Evolutionary conservation across 1,140 invertebrate genomes (phyloP), one percentile per base, ranked within the genome.

Genomic region (Antheraea pernyi): DNA sequence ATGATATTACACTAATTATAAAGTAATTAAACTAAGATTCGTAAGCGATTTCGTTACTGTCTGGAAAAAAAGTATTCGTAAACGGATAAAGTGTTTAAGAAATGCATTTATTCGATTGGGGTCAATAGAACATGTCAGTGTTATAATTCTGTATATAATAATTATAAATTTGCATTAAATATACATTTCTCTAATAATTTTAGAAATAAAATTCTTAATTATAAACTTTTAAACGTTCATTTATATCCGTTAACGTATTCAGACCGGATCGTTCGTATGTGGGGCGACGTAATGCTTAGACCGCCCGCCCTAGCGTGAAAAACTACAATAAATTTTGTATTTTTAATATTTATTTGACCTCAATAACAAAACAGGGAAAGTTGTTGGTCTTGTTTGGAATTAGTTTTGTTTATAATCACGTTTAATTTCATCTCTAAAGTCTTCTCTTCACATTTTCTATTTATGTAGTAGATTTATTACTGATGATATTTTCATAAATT

Each of bases 261-360:
- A 71, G 70, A 71, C 65, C 70, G 70, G 19, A 71, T 53, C 70
- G 65, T 7, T 46, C 18, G 19, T 60, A 67, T 67, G 70, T 71
- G 70, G 70, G 70, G 46, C 70, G 65, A 53, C 13, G 46, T 53
- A 13, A 53, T 53, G 16, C 46, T 53, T 65, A 67, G 59, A 59
- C 65, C 53, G 39, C 65, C 59, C 58, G 68, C 69, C 68, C 70
- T 67, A 60, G 22, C 65, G 59, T 66, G 59, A 48, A 61, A 37
- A 36, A 58, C 65, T 19, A 60, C 59, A 53, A 53, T 53, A 9
- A 53, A 53, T 53, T 53, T 53, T 53, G 39, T 42, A 53, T 53
- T 53, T 53, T 53, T 53, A 53, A 53, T n/a, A 16, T 53, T 53
- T 6, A 53, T 53, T 53, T 11, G 46, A 53, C 46, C 46, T 53